Conservation (phyloP, 1,140 invertebrate genomes). For the Conus ventricosus region DNA sequence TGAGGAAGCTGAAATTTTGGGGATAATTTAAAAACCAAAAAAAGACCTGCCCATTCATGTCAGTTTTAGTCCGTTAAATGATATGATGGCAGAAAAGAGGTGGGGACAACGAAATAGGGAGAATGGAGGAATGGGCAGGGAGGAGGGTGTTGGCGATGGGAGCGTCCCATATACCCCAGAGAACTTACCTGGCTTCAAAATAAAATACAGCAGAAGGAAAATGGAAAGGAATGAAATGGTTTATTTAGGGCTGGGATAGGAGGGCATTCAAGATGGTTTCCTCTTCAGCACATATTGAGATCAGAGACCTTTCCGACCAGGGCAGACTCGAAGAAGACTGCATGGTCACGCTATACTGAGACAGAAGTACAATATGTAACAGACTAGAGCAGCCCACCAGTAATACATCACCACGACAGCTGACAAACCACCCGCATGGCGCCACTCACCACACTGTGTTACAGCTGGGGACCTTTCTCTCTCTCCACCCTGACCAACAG, state of each 20-base stretch:
- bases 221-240: not conserved
- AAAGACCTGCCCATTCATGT: not conserved
- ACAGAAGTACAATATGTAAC: not conserved
- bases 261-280: not conserved
- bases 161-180: not conserved
- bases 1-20: not conserved
- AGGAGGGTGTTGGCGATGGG: not conserved
- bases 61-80: not conserved
- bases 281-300: too few species aligned
- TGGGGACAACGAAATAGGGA: not conserved
- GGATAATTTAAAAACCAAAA: not conserved
- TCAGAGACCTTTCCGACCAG: too few species aligned
- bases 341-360: not conserved
- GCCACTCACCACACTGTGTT: not conserved
- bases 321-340: too few species aligned
- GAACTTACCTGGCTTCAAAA: not conserved
- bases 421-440: not conserved
- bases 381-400: slow-evolving; percentile 1
- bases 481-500: too few species aligned
- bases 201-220: not conserved
- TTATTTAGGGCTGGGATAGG: not conserved
- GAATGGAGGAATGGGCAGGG: not conserved
- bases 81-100: not conserved
- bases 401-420: not conserved
- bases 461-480: not conserved